Evolutionary conservation across 2,113 vertebrate genomes (phyloP).

Genomic region (Corydoras sp.): DNA sequence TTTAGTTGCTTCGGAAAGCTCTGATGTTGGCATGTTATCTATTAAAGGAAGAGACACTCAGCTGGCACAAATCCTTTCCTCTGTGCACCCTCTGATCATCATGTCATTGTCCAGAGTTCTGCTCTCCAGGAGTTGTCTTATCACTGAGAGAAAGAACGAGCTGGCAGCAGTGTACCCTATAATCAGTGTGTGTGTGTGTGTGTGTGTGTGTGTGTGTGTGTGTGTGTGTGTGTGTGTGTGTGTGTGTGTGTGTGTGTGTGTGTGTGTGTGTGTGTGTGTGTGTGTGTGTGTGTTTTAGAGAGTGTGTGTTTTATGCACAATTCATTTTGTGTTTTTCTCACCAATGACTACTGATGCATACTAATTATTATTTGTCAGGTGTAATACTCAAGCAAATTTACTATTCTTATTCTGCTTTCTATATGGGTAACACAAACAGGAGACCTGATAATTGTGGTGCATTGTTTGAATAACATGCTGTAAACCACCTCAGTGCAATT

Average conservation of each 20-base stretch:
- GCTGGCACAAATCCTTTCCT: constrained; percentile 52
- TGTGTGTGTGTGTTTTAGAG: constrained; percentile 9
- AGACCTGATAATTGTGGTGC: too few species aligned
- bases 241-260: constrained; percentile 28
- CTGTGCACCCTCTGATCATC: constrained; percentile 61
- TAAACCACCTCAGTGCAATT: background rate
- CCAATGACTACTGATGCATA: constrained; percentile 33
- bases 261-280: constrained; percentile 25
- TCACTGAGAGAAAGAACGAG: constrained; percentile 51
- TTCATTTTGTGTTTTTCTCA: constrained; percentile 10
- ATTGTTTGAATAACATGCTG: constrained; percentile 2
- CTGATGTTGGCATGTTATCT: constrained; percentile 49
- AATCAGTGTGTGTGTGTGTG: constrained; percentile 39
- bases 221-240: constrained; percentile 21
- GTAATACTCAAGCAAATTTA: background rate
- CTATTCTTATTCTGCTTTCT: background rate
- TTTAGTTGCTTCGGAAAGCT: constrained; percentile 13
- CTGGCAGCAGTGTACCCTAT: constrained; percentile 47
- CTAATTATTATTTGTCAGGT: constrained; percentile 29
- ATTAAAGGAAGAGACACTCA: constrained; percentile 48
- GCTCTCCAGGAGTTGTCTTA: constrained; percentile 55
- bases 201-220: constrained; percentile 31
- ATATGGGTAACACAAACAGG: background rate
- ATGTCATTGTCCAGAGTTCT: constrained; percentile 56
- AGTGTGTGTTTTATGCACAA: constrained; percentile 24